Conservation (phyloP, 1,140 invertebrate genomes). For the Drosophila ercepeae region DNA sequence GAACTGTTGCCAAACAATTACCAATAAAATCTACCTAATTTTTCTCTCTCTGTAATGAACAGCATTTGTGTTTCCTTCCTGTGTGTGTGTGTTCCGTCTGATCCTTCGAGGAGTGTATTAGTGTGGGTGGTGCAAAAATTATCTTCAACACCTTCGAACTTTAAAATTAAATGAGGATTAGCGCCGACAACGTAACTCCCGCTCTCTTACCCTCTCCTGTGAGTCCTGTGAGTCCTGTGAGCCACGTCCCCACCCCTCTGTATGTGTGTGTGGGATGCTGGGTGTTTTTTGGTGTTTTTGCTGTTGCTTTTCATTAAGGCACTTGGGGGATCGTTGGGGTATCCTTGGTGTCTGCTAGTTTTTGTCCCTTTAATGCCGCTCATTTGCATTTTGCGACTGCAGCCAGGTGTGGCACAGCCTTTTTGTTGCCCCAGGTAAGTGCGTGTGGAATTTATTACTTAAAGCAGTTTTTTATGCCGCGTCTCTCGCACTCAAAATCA, state of each 20-base stretch:
- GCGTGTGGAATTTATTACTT: slow-evolving; percentile 60
- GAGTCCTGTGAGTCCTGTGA: slow-evolving; percentile 6
- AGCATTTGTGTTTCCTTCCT: slow-evolving; percentile 5
- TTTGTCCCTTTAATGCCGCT: slow-evolving; percentile 57
- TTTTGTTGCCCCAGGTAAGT: slow-evolving; percentile 12
- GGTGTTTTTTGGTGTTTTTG: slow-evolving; percentile 10
- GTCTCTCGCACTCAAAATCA: neutral
- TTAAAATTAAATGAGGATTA: slow-evolving; percentile 84
- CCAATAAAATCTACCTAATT: neutral
- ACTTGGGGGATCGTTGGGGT: slow-evolving; percentile 69
- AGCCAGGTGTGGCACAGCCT: slow-evolving; percentile 12
- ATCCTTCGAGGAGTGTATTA: slow-evolving; percentile 17
- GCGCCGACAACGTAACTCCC: slow-evolving; percentile 69
- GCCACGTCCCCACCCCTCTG: neutral
- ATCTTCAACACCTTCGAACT: slow-evolving; percentile 84
- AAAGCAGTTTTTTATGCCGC: slow-evolving; percentile 11
- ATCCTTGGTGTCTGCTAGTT: slow-evolving; percentile 13
- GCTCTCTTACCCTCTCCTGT: neutral
- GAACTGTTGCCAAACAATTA: no score
- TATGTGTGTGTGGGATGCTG: no score
- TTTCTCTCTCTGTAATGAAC: slow-evolving; percentile 29
- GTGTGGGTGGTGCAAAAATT: slow-evolving; percentile 78
- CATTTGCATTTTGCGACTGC: slow-evolving; percentile 74
- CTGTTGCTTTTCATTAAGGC: slow-evolving; percentile 77
- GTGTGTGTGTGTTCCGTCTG: slow-evolving; percentile 11